Evolutionary conservation across 2,113 vertebrate genomes (phyloP).

Genomic region (Sciurus niger): DNA sequence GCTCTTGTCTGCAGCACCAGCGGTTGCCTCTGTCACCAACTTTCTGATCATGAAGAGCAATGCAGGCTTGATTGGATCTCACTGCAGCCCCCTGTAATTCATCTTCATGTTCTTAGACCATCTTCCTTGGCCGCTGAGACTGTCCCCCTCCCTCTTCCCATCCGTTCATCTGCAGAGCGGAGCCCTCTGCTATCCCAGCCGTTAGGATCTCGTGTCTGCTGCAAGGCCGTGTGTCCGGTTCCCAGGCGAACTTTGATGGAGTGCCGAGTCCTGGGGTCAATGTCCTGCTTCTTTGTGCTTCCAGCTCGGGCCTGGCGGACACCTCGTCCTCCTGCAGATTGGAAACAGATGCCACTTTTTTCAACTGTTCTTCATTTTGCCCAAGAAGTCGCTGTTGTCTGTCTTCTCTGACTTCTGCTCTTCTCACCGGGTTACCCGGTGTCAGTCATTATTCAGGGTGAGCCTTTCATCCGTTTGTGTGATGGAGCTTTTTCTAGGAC

Average conservation of each 20-base stretch:
- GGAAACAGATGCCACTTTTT: not conserved
- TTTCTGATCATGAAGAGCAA: not conserved
- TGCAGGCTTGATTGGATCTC: not conserved
- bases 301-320: not conserved
- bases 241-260: not conserved
- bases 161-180: not conserved
- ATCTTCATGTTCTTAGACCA: not conserved
- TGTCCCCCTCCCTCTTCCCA: rapidly evolving
- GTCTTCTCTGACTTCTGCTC: not conserved
- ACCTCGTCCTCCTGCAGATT: not conserved
- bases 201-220: not conserved
- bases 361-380: not conserved
- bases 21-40: rapidly evolving
- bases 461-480: not conserved
- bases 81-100: not conserved
- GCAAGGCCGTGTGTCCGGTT: not conserved
- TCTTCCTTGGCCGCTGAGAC: not conserved
- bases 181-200: not conserved
- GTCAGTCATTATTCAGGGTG: not conserved
- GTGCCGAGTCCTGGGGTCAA: not conserved
- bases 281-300: not conserved
- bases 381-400: not conserved
- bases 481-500: not conserved
- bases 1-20: not conserved
- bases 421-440: not conserved